These are phyloP conservation scores for Pseudopipra pipra DNA, from an alignment of 2,113 vertebrate genomes.

Conservation along the genomic window DNA sequence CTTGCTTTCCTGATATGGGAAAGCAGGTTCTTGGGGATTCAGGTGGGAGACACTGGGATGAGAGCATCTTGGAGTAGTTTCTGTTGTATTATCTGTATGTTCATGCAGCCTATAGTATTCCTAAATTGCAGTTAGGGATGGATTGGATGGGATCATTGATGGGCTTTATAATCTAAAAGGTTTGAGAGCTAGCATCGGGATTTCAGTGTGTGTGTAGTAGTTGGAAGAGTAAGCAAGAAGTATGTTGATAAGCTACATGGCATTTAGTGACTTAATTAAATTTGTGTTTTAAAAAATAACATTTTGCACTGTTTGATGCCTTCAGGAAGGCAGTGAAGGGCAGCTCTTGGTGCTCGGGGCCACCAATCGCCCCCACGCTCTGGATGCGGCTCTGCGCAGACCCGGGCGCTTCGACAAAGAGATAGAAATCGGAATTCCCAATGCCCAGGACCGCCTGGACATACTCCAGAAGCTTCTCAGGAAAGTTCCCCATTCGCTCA, in stretches of 20 bases:
- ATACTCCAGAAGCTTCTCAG: conserved; percentile 86
- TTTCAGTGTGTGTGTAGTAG: background rate
- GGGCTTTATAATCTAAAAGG: background rate
- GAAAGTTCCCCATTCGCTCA: conserved; percentile 76
- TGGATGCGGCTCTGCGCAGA: conserved; percentile 90
- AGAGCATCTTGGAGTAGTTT: background rate
- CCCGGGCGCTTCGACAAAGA: conserved; percentile 95
- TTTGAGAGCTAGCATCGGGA: background rate
- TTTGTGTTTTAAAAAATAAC: background rate
- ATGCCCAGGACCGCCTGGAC: conserved; percentile 82
- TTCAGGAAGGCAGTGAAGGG: conserved; percentile 88
- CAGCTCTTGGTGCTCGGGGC: conserved; percentile 91
- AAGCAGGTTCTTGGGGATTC: background rate
- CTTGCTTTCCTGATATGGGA: background rate
- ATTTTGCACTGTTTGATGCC: background rate
- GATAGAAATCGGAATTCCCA: conserved; percentile 92
- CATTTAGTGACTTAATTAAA: too few species aligned
- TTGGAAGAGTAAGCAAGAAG: background rate
- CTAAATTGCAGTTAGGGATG: background rate
- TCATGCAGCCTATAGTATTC: background rate
- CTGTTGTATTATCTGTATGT: background rate
- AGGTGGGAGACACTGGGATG: background rate
- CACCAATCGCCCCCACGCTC: conserved; percentile 90
- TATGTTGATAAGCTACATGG: background rate
- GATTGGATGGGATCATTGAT: background rate